phyloP scores from a whole-genome alignment of 1,140 invertebrate genomes.

The Anagrus nilaparvatae region DNA sequence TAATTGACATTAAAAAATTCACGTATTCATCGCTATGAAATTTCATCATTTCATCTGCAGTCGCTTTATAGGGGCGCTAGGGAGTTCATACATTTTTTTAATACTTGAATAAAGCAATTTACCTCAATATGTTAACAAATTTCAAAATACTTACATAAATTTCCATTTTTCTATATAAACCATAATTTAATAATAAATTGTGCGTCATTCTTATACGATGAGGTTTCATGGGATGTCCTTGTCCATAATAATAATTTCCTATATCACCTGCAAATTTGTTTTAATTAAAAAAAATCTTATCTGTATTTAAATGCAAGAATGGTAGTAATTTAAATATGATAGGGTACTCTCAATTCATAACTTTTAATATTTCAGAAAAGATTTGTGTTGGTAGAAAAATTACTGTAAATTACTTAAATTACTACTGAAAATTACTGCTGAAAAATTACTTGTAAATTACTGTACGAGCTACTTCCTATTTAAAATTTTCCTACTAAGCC shows the following conservation, averaged over 20 bases:
- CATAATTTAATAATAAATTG: conserved; percentile 97
- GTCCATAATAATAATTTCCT: conserved; percentile 99
- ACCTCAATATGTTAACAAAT: conserved; percentile 3
- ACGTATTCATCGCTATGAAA: conserved; percentile 99
- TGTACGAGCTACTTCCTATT: too few relatives aligned
- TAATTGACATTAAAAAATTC: conserved; percentile 87
- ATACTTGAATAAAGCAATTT: not conserved
- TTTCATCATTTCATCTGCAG: conserved; percentile 99
- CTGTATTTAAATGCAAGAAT: too few relatives aligned
- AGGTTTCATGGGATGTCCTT: conserved; percentile 99
- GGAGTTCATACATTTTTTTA: conserved; percentile 21
- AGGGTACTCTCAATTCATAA: not conserved
- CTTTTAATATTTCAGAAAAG: not conserved
- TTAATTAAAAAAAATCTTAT: too few relatives aligned
- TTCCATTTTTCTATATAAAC: conserved; percentile 98
- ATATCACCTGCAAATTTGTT: conserved; percentile 71
- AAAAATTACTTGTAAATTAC: too few relatives aligned
- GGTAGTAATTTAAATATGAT: too few relatives aligned
- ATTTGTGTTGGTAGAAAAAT: not conserved
- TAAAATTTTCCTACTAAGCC: too few relatives aligned
- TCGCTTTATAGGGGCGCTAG: conserved; percentile 95
- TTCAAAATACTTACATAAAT: conserved; percentile 78
- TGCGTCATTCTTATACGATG: conserved; percentile 99
- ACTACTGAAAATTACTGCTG: too few relatives aligned
- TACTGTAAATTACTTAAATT: too few relatives aligned